Evolutionary conservation across 2,888 invertebrate genomes (phyloP).

Genomic region (Punctoribates punctum): DNA sequence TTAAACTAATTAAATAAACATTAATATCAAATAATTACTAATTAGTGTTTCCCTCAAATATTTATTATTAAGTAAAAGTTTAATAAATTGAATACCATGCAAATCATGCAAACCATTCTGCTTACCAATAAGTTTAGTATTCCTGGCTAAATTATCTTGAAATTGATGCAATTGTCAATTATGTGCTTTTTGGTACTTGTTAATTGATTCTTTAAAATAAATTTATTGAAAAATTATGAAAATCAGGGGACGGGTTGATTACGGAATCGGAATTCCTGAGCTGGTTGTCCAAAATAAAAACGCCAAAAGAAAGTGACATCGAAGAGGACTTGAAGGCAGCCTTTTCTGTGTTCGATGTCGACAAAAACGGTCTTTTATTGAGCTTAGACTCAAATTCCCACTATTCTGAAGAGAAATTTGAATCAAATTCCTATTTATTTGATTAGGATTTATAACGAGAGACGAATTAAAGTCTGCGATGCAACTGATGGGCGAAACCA

Average conservation of each 20-base stretch:
- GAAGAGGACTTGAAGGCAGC: constrained; percentile 78
- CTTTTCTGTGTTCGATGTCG: constrained; percentile 83
- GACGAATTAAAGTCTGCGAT: constrained; percentile 73
- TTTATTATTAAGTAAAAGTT: no score
- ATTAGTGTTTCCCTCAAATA: no score
- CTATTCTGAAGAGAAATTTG: background rate
- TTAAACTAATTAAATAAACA: background rate
- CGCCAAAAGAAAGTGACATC: constrained; percentile 59
- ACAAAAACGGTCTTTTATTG: constrained; percentile 66
- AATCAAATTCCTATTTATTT: background rate
- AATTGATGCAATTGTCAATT: no score
- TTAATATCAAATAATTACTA: no score
- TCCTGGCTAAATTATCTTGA: no score
- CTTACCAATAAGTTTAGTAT: no score
- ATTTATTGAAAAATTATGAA: no score
- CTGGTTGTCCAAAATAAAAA: constrained; percentile 61
- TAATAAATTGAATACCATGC: no score
- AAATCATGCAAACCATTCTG: no score
- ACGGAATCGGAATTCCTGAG: constrained; percentile 73
- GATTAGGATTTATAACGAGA: constrained; percentile 64
- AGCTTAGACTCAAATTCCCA: background rate
- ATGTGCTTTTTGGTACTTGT: no score
- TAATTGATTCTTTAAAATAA: no score
- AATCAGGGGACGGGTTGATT: constrained; percentile 68
- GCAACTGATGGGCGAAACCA: constrained; percentile 74